Percentiles rank a stretch among this genome's conserved stretches.
Conservation (phyloP, 2,888 invertebrate genomes). For the Tuta absoluta region DNA sequence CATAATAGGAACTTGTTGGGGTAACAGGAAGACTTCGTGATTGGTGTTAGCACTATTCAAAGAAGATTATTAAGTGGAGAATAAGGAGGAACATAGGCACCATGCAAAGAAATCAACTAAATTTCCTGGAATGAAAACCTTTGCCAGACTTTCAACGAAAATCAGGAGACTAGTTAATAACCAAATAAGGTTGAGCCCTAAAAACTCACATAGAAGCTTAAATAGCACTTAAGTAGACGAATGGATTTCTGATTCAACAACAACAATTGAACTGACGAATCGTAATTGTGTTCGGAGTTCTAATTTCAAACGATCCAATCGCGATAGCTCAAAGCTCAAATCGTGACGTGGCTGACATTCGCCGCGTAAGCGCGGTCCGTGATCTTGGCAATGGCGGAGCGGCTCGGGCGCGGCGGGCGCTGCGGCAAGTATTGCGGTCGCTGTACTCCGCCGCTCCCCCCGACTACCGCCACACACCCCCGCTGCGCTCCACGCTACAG, state of each 20-base stretch:
- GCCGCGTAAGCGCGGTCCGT: slow-evolving; percentile 78
- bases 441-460: slow-evolving; percentile 64
- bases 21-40: slow-evolving; percentile 63
- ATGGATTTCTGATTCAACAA: slow-evolving; percentile 33
- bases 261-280: slow-evolving; percentile 50
- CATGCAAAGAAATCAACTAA: neutral
- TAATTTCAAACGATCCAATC: slow-evolving; percentile 70
- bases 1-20: slow-evolving; percentile 70
- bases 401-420: slow-evolving; percentile 48
- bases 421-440: slow-evolving; percentile 70
- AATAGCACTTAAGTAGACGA: slow-evolving; percentile 40
- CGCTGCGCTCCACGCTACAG: slow-evolving; percentile 46
- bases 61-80: neutral
- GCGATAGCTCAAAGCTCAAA: slow-evolving; percentile 71
- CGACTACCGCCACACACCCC: slow-evolving; percentile 43
- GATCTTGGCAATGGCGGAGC: slow-evolving; percentile 83
- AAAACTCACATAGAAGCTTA: neutral
- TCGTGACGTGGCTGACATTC: slow-evolving; percentile 81
- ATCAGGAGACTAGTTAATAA: neutral
- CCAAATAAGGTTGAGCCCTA: neutral
- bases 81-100: neutral
- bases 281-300: slow-evolving; percentile 67
- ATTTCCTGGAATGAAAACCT: neutral
- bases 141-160: neutral
- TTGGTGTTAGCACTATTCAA: slow-evolving; percentile 39